Evolutionary conservation across 1,140 invertebrate genomes (phyloP), one percentile per base, ranked within the genome.

Genomic region (Mesaphorura yosii): DNA sequence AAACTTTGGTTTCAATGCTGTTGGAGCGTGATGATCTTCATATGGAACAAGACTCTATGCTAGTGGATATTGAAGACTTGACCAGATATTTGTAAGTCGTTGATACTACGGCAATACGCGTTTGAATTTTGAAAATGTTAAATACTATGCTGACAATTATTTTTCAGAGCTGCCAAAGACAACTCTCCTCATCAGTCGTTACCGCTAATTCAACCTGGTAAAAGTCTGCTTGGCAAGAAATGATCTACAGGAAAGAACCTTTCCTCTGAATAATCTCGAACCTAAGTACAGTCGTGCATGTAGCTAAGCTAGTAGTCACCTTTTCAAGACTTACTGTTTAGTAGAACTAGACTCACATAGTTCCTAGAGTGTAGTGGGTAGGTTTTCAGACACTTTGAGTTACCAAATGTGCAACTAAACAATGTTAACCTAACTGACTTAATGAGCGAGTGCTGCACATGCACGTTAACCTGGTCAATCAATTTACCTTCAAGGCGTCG

Each of bases 31-130:
- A 63, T 38, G 90, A 94, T 68, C 72, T 94, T 17, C 88, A 94
- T 69, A 95, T 95, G 89, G 86, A 89, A 59, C 91, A 95, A 71
- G 92, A 96, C 70, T 93, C 91, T 15, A 92, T 92, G 85, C 76
- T 96, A 51, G 89, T 95, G 4, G 90, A 96, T 68, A 91, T 95
- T 60, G 91, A 96, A 72, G 91, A 96, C 73, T 75, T 94, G 38
- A 92, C 88, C 28, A 76, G 87, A 78, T 92, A 88, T 70, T 72
- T 88, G 84, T 89, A 73, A 83, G 57, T 53, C 10, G 31, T 34
- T 34, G 31, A 34, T 34, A 10, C n/a, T 34, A 10, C 10, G 19
- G 29, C 15, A 49, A 22, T 31, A 19, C n/a, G 12, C n/a, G 20
- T n/a, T 39, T 38, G 34, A 12, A 42, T 45, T 48, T 22, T 12